Percentiles rank a stretch among this genome's conserved stretches.
These are phyloP conservation scores for Meteorus sp. DNA, from an alignment of 1,140 invertebrate species.

Conservation along the genomic window DNA sequence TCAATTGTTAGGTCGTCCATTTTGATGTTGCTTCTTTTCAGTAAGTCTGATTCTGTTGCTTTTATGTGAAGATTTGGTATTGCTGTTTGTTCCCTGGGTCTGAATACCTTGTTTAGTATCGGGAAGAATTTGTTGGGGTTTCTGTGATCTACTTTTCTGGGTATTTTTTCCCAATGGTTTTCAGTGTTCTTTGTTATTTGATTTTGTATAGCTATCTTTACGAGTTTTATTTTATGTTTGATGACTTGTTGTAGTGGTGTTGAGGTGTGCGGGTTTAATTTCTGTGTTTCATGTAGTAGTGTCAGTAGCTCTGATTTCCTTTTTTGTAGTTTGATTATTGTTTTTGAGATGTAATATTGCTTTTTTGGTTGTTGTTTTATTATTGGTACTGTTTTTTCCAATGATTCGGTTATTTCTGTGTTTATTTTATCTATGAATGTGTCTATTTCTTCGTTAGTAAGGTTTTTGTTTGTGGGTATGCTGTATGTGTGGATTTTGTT, in stretches of 20 bases:
- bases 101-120: conserved; percentile 12
- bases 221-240: too few species aligned
- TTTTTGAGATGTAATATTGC: too few species aligned
- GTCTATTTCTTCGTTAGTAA: neutral
- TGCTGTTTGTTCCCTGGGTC: neutral
- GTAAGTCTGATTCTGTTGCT: neutral
- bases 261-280: too few species aligned
- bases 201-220: too few species aligned
- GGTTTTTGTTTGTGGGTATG: neutral
- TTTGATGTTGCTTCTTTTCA: neutral
- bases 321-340: too few species aligned
- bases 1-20: neutral
- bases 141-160: conserved; percentile 7
- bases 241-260: too few species aligned
- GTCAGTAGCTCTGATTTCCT: too few species aligned
- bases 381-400: neutral
- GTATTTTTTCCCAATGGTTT: conserved; percentile 6
- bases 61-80: neutral
- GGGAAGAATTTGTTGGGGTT: conserved; percentile 13
- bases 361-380: too few species aligned
- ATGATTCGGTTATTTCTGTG: neutral
- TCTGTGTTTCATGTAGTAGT: too few species aligned
- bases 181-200: too few species aligned
- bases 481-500: neutral
- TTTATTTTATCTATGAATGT: neutral